Evolutionary conservation across 2,797 vertebrate genomes (phyloP), one percentile per base, ranked within the genome.

Genomic region (Scomberomorus guttatus): DNA sequence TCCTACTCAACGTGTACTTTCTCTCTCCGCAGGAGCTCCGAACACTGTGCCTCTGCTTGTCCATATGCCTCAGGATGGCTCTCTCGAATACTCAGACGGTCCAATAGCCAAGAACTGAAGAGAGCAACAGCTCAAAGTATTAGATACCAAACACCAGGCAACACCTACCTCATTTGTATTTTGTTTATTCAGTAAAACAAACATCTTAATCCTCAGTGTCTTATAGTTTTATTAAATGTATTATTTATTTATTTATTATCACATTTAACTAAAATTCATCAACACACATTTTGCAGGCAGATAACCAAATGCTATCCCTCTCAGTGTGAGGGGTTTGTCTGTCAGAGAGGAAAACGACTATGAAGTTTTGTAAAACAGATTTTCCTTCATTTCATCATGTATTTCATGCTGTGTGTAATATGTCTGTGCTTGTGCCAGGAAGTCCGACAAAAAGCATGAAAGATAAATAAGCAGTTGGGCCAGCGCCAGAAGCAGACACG

Each of bases 1-100:
- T 67, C 22, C 7, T 34, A 17, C 42, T 73, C 25, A 1, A 15
- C 17, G 1, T 85, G 68, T 22, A 25, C 25, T 58, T 72, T 66
- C 29, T 54, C 32, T 50, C 51, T 37, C 64, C 7, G 50, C 61
- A 32, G 66, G 18, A 80, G 69, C 77, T 67, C 25, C 56, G 14
- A 67, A 15, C 39, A 44, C 12, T 12, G 70, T 34, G 32, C 55
- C 67, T 79, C 71, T 58, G 58, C 20, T n/a, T 1, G 2, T 72
- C 75, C 73, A 51, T 63, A 58, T 42, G 51, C 63, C 68, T 54
- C 48, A 13, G 70, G 46, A 72, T 42, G 61, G 6, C 61, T 52
- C 55, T 71, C 13, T 74, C 24, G 76, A 59, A 76, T 62, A 60
- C 14, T 66, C 51, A 51, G 52, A 68, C 59, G 32, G 71, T 75